These are phyloP conservation scores for Nylanderia fulva DNA, from an alignment of 1,140 invertebrate species.

Conservation along the genomic window DNA sequence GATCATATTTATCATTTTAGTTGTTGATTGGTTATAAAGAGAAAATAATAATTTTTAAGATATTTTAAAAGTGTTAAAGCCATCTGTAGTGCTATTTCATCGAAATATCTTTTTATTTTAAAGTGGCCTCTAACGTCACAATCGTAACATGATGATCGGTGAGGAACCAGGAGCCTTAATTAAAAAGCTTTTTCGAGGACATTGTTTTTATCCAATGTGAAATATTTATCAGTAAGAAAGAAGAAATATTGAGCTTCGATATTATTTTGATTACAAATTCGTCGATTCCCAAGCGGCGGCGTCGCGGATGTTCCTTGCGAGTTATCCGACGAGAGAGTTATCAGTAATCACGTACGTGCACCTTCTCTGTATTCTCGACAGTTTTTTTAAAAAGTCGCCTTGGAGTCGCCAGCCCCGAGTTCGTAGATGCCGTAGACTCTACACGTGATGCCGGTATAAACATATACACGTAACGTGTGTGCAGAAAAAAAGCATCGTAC, in stretches of 20 bases:
- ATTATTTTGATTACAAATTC: constrained; percentile 31
- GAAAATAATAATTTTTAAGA: no score
- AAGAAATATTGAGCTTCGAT: not conserved
- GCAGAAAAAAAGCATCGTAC: constrained; percentile 68
- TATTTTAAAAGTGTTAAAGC: no score
- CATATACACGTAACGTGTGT: constrained; percentile 75
- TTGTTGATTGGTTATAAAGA: no score
- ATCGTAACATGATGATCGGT: no score
- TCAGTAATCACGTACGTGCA: constrained; percentile 81
- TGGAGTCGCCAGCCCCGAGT: constrained; percentile 81
- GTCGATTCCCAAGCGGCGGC: constrained; percentile 5
- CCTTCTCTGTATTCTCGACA: constrained; percentile 84
- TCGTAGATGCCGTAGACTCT: constrained; percentile 77
- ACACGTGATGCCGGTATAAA: constrained; percentile 69
- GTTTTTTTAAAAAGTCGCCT: constrained; percentile 83
- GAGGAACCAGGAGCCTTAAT: no score
- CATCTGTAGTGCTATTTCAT: no score
- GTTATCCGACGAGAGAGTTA: constrained; percentile 60
- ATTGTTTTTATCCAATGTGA: not conserved
- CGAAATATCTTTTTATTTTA: no score
- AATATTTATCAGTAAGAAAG: not conserved
- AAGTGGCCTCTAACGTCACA: no score
- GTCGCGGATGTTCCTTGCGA: constrained; percentile 50
- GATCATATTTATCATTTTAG: no score
- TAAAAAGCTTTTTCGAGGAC: not conserved